Percentiles rank a stretch among this genome's conserved stretches.
Evolutionary conservation across 37 sponge, comb jelly and placozoan genomes (phyloP).

Genomic region (Geodia barretti): DNA sequence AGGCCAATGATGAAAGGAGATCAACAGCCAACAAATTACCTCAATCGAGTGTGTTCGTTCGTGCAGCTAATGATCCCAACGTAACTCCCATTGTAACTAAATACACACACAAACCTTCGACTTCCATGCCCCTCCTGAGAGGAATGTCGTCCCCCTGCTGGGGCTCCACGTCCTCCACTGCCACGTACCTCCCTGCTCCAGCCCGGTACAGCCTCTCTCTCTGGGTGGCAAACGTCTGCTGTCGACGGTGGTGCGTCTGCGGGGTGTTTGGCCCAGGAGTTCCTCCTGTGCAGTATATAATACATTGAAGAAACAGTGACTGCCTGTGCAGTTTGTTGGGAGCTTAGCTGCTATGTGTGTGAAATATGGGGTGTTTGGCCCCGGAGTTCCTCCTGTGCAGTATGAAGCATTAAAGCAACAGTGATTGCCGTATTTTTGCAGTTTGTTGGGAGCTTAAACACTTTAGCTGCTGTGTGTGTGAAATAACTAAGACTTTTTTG

Average conservation of each 20-base stretch:
- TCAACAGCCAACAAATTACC: too few relatives aligned
- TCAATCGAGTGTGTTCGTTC: too few relatives aligned
- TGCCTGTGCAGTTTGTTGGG: not conserved
- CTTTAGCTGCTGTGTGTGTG: not conserved
- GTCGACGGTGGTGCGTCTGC: not conserved
- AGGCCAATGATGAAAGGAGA: too few relatives aligned
- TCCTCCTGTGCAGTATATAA: not conserved
- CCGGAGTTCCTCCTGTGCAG: constrained; percentile 11
- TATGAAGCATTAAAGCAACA: not conserved
- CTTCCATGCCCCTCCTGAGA: constrained; percentile 49
- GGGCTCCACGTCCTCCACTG: constrained; percentile 43
- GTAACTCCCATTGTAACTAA: too few relatives aligned
- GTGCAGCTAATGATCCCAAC: too few relatives aligned
- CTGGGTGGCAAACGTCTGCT: constrained; percentile 13
- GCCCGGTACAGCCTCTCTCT: constrained; percentile 44
- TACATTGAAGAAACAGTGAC: not conserved
- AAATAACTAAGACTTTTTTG: too few relatives aligned
- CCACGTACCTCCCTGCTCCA: constrained; percentile 42
- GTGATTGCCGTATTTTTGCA: not conserved
- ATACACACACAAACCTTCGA: constrained; percentile 76
- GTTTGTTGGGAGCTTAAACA: not conserved
- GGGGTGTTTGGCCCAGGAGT: constrained; percentile 12
- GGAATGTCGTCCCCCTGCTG: constrained; percentile 50
- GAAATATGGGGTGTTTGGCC: not conserved
- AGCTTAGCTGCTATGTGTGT: not conserved